A percentile compares a stretch with the other conserved stretches of the same genome.
phyloP scores from a whole-genome alignment of 2,888 invertebrate species.

The Ferrisia virgata region DNA sequence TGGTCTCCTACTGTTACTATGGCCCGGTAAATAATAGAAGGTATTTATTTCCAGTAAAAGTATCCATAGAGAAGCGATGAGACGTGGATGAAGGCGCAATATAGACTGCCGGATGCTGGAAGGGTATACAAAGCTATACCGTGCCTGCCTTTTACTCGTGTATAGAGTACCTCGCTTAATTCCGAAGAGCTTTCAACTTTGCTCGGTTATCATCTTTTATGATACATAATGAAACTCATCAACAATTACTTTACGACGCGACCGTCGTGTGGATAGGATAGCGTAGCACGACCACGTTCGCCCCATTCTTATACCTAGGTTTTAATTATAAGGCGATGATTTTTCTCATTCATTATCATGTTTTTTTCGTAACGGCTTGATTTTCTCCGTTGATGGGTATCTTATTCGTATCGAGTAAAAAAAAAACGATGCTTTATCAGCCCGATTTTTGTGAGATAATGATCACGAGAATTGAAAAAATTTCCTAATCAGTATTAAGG shows the following conservation, averaged over 20 bases:
- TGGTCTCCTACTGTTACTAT: conserved; percentile 10
- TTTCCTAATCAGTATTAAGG: no score
- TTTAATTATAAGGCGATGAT: no score
- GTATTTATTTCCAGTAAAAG: conserved; percentile 28
- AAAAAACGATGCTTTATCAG: no score
- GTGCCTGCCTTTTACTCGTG: background rate
- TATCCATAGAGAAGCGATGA: conserved; percentile 23
- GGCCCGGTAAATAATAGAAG: conserved; percentile 10
- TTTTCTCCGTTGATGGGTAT: no score
- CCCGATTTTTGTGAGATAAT: no score
- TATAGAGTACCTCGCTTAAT: background rate
- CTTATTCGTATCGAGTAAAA: no score
- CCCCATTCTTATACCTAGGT: no score
- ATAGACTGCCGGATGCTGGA: background rate
- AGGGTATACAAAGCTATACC: background rate
- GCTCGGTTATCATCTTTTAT: conserved; percentile 24
- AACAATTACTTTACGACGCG: conserved; percentile 27
- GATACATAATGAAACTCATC: conserved; percentile 30
- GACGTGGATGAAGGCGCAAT: background rate
- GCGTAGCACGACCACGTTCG: no score
- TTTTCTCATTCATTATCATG: no score
- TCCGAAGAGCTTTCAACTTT: conserved; percentile 26
- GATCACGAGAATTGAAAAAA: no score
- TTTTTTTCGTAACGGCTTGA: no score
- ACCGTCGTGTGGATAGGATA: no score